Evolutionary conservation across 2,113 vertebrate species (phyloP), one percentile per base, ranked within the genome.

Genomic region (Sceloporus tristichus): DNA sequence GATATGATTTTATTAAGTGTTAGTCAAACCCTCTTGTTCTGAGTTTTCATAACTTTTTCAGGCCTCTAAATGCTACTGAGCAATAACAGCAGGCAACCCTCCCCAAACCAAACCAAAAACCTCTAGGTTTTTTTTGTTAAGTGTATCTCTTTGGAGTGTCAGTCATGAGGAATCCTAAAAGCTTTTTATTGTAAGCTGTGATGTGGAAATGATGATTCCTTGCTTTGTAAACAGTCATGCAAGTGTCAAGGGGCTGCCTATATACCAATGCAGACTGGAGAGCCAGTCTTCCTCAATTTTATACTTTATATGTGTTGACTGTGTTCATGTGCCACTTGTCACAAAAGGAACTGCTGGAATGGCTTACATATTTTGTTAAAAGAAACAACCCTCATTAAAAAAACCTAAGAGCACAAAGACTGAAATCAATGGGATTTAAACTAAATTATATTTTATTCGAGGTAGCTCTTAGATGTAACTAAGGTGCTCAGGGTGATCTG

Each of bases 11-110:
- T 93, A 73, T 84, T n/a, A 8, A 71, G 81, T 84, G 70, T 25
- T 87, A 91, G 90, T 91, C 68, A 48, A 89, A 71, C 79, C 75
- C 10, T 93, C 85, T 85, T 80, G 25, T 68, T 40, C 38, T 68
- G 81, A 82, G 81, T 68, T n/a, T 18, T 82, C 62, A 27, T 27
- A 42, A 48, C 8, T 9, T 82, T 70, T 82, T 27, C 62, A 68
- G 65, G 25, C 65, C 62, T 70, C 65, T 42, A 42, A 82, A 68
- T 68, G 81, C 81, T 29, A 68, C 65, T 68, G 65, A 68, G 66
- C 23, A 82, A 82, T 68, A 82, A 42, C 38, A 68, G 81, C 5
- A 68, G 29, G 62, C 65, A 82, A 82, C 48, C 48, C 48, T 7
- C 48, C 48, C 7, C 48, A 14, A 82, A 48, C 59, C 13, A 62